phyloP scores from a whole-genome alignment of 2,797 vertebrate species.

The Neoniphon sammara region DNA sequence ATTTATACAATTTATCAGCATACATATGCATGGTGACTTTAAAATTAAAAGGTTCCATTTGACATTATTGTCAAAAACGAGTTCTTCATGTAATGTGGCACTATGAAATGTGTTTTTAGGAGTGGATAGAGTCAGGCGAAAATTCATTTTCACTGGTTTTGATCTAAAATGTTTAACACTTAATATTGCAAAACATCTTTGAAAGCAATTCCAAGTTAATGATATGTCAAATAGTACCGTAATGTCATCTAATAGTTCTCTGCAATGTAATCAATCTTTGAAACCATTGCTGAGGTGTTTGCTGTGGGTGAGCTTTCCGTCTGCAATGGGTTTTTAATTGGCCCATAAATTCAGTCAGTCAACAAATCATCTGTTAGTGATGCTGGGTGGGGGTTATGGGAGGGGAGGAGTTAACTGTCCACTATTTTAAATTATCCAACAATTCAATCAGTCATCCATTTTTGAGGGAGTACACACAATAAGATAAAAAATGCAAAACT shows the following conservation, averaged over 20 bases:
- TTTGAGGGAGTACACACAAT: too few species aligned
- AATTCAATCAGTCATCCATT: not conserved
- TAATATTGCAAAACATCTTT: not conserved
- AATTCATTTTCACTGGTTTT: too few species aligned
- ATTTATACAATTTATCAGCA: not conserved
- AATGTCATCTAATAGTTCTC: slow-evolving; percentile 13
- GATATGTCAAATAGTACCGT: not conserved
- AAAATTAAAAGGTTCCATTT: too few species aligned
- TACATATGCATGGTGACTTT: not conserved
- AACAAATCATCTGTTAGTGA: slow-evolving; percentile 26
- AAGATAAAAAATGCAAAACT: too few species aligned
- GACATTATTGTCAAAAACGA: too few species aligned
- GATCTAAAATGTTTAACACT: not conserved
- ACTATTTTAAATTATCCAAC: slow-evolving; percentile 3
- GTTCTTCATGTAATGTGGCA: too few species aligned
- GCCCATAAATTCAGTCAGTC: slow-evolving; percentile 26
- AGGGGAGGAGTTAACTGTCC: not conserved
- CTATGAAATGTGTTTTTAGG: too few species aligned
- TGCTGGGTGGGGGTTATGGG: not conserved
- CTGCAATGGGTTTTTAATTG: slow-evolving; percentile 39
- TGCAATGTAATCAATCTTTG: slow-evolving; percentile 19
- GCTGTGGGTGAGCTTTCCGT: slow-evolving; percentile 7
- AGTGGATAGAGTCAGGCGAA: too few species aligned
- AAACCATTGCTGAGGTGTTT: not conserved
- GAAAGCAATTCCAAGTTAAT: not conserved